Percentiles rank a stretch among this genome's conserved stretches.
Conservation (phyloP, 2,113 vertebrate genomes). For the Dermatemys mawii region DNA sequence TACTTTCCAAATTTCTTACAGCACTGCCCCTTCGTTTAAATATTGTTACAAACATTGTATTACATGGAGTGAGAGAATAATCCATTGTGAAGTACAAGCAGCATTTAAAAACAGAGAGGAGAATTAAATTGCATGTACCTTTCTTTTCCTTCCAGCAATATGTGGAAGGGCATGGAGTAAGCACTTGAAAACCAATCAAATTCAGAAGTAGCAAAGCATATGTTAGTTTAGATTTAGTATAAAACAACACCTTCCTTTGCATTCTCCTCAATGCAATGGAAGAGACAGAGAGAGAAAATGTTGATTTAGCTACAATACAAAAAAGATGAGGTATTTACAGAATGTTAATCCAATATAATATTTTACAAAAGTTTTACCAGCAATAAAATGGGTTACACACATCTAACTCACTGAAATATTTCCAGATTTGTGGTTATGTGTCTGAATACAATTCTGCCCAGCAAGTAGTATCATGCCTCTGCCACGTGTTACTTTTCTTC, state of each 20-base stretch:
- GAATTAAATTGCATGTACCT: neutral
- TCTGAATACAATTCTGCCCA: neutral
- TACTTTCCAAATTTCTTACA: neutral
- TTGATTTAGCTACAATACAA: neutral
- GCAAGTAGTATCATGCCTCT: neutral
- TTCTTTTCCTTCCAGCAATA: neutral
- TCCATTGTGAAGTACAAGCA: neutral
- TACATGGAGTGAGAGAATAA: neutral
- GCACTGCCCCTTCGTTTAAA: neutral
- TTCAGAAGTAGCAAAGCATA: fast-evolving
- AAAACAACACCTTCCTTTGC: neutral
- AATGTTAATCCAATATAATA: neutral
- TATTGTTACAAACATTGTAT: neutral
- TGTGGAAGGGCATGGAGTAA: fast-evolving
- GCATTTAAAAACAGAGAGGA: neutral
- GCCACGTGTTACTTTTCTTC: neutral
- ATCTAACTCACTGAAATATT: neutral
- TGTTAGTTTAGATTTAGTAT: fast-evolving
- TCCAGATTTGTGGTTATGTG: neutral
- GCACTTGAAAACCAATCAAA: neutral
- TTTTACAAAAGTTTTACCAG: neutral
- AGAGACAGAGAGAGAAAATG: neutral
- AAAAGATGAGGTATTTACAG: neutral
- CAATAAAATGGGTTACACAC: neutral
- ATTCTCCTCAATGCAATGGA: neutral